Percentiles rank a stretch among this genome's conserved stretches.
These are phyloP conservation scores for Agrotis ipsilon DNA, from an alignment of 2,888 invertebrate genomes.

Conservation along the genomic window DNA sequence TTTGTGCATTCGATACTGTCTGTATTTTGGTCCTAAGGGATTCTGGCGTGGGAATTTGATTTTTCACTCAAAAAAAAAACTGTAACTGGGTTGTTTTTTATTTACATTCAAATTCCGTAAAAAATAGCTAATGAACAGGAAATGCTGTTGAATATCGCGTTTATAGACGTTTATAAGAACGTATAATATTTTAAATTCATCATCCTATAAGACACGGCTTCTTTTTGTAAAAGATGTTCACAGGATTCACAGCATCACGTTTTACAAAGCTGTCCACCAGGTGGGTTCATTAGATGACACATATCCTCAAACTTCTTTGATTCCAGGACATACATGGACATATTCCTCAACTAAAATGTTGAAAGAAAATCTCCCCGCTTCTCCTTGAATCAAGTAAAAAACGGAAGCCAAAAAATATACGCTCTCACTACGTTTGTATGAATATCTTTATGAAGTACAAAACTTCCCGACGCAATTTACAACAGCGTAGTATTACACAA, in stretches of 20 bases:
- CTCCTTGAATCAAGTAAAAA: not conserved
- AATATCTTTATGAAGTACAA: conserved; percentile 5
- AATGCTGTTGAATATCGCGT: too few species aligned
- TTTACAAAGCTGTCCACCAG: too few species aligned
- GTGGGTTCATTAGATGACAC: not conserved
- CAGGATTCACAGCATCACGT: too few species aligned
- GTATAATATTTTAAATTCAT: too few species aligned
- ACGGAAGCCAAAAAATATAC: conserved; percentile 1
- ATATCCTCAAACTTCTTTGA: not conserved
- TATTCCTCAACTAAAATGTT: too few species aligned
- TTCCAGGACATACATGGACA: not conserved
- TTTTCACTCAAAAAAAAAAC: conserved; percentile 7
- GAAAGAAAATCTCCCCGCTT: too few species aligned
- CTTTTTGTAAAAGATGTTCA: not conserved
- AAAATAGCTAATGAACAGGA: not conserved
- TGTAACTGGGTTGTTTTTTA: not conserved
- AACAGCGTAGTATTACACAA: conserved; percentile 19
- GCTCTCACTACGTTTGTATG: not conserved
- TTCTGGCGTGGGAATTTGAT: conserved; percentile 26
- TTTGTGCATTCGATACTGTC: conserved; percentile 36
- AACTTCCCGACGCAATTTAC: conserved; percentile 14
- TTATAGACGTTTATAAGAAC: too few species aligned
- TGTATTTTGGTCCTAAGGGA: conserved; percentile 13
- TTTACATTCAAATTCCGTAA: too few species aligned
- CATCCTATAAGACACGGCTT: too few species aligned